A percentile compares a stretch with the other conserved stretches of the same genome.
These are phyloP conservation scores for Apis laboriosa DNA, from an alignment of 1,140 invertebrate species.

Conservation along the genomic window DNA sequence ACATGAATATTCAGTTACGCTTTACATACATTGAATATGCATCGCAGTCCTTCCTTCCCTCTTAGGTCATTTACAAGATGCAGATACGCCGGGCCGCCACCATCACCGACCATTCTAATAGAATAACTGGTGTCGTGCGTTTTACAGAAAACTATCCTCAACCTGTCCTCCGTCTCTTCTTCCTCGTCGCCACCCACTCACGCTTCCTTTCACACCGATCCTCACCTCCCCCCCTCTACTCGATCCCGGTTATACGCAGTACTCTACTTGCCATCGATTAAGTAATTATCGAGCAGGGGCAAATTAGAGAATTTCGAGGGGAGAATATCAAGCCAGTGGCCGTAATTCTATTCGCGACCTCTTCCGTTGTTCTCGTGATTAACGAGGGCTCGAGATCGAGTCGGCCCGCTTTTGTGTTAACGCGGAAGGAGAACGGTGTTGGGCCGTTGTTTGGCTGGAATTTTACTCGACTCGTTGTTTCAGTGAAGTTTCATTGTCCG, in stretches of 20 bases:
- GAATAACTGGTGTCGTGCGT: slow-evolving; percentile 68
- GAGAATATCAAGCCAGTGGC: slow-evolving; percentile 34
- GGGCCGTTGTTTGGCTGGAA: background rate
- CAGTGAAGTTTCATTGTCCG: background rate
- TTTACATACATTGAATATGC: slow-evolving; percentile 80
- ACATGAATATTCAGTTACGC: slow-evolving; percentile 78
- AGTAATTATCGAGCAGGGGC: slow-evolving; percentile 68
- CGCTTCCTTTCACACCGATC: slow-evolving; percentile 3
- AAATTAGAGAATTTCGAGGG: slow-evolving; percentile 60
- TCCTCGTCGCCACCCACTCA: background rate
- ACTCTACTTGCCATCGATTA: slow-evolving; percentile 69
- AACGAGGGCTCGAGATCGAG: slow-evolving; percentile 17
- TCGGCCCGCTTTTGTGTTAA: background rate
- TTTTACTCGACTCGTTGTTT: background rate
- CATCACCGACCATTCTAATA: slow-evolving; percentile 72
- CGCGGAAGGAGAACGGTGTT: background rate
- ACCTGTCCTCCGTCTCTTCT: background rate
- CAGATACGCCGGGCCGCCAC: slow-evolving; percentile 71
- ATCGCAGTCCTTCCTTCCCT: slow-evolving; percentile 78
- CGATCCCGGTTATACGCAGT: slow-evolving; percentile 23
- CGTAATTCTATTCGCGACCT: slow-evolving; percentile 37
- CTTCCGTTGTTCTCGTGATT: slow-evolving; percentile 43
- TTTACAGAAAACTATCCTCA: slow-evolving; percentile 62
- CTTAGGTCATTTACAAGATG: slow-evolving; percentile 80
- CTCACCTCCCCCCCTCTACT: background rate